A percentile compares a stretch with the other conserved stretches of the same genome.
Conservation (phyloP, 2,113 vertebrate genomes). For the Oreocharis arfaki region DNA sequence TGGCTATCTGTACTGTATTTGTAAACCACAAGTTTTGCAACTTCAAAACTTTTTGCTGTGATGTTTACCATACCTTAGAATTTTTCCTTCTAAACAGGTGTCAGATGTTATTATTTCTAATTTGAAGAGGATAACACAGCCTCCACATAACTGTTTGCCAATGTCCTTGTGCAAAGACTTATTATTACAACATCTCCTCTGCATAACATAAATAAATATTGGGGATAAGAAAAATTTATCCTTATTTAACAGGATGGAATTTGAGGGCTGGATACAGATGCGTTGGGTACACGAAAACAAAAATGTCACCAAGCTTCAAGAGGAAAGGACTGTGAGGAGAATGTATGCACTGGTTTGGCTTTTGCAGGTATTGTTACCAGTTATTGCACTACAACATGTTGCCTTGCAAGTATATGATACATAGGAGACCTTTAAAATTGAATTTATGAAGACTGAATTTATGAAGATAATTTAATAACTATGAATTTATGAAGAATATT, state of each 20-base stretch:
- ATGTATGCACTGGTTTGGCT: constrained; percentile 82
- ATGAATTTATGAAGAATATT: background rate
- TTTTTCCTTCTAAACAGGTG: background rate
- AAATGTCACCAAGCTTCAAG: constrained; percentile 80
- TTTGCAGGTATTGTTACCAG: constrained; percentile 74
- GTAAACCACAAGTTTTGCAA: background rate
- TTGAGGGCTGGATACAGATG: constrained; percentile 80
- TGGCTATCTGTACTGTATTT: background rate
- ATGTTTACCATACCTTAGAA: background rate
- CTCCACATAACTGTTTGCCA: background rate
- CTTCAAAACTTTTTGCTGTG: background rate
- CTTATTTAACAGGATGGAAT: constrained; percentile 75
- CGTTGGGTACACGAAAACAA: constrained; percentile 82
- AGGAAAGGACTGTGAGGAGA: constrained; percentile 84
- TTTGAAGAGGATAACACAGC: background rate
- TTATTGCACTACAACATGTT: background rate
- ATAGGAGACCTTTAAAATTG: background rate
- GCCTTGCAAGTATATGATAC: background rate
- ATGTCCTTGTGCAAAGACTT: background rate
- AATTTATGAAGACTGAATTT: background rate
- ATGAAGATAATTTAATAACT: background rate
- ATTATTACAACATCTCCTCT: background rate
- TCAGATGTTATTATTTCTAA: background rate
- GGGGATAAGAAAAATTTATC: background rate
- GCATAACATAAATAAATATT: background rate